Percentiles rank a stretch among this genome's conserved stretches.
phyloP scores from a whole-genome alignment of 1,140 invertebrate genomes.

The Panulirus ornatus region DNA sequence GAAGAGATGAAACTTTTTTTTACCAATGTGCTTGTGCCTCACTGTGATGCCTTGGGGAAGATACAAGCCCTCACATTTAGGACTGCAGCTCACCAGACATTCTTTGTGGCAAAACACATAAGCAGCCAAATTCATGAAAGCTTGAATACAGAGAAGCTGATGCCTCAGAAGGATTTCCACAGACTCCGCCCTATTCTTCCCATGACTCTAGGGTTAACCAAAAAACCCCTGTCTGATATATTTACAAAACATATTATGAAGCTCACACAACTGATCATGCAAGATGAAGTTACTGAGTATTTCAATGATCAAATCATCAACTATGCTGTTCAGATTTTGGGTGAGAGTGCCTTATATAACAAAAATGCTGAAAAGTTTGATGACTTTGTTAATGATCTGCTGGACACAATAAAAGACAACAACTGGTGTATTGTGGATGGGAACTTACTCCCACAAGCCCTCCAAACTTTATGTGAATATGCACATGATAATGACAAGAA shows the following conservation, averaged over 20 bases:
- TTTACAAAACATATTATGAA: constrained; percentile 20
- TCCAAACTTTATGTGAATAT: constrained; percentile 37
- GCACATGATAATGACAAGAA: background rate
- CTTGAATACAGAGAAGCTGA: background rate
- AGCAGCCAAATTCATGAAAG: background rate
- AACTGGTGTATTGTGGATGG: constrained; percentile 51
- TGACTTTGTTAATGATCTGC: constrained; percentile 10
- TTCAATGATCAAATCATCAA: constrained; percentile 55
- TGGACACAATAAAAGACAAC: background rate
- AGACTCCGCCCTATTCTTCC: constrained; percentile 3
- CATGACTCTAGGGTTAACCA: constrained; percentile 30
- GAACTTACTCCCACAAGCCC: constrained; percentile 44
- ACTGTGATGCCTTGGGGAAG: constrained; percentile 24
- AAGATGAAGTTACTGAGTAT: background rate
- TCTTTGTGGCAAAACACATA: constrained; percentile 38
- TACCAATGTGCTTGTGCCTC: constrained; percentile 28
- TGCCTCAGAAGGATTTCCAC: background rate
- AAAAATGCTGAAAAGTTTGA: constrained; percentile 12
- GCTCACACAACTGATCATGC: background rate
- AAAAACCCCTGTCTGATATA: background rate
- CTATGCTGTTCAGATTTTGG: constrained; percentile 29
- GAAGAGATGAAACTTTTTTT: constrained; percentile 19
- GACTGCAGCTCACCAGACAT: constrained; percentile 25
- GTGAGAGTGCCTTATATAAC: constrained; percentile 29
- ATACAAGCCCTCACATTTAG: constrained; percentile 44